phyloP scores from a whole-genome alignment of 2,797 vertebrate species.

The Columba guinea region DNA sequence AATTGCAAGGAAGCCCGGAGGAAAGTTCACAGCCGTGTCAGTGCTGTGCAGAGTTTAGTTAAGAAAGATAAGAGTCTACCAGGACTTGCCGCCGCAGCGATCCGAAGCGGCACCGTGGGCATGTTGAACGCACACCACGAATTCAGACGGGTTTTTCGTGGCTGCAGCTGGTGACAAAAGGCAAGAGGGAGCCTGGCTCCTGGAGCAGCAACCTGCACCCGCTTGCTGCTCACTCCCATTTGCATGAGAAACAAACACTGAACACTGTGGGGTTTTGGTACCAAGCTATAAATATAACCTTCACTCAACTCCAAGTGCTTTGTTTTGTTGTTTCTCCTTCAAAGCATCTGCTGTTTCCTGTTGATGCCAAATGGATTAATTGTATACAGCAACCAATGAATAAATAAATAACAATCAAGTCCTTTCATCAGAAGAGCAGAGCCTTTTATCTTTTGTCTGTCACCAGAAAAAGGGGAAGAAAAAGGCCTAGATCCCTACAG shows the following conservation, averaged over 20 bases:
- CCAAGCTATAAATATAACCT: conserved; percentile 42
- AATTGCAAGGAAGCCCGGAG: background rate
- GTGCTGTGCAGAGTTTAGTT: background rate
- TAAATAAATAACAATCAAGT: conserved; percentile 66
- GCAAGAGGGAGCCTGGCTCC: background rate
- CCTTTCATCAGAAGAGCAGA: conserved; percentile 45
- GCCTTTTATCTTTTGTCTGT: conserved; percentile 16
- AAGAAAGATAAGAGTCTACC: background rate
- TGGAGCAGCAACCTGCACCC: background rate
- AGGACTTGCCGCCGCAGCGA: background rate
- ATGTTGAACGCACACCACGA: background rate
- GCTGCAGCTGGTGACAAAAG: background rate
- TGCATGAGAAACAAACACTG: conserved; percentile 15
- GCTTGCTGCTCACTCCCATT: background rate
- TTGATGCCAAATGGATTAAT: conserved; percentile 55
- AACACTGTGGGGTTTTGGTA: background rate
- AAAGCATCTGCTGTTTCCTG: conserved; percentile 61
- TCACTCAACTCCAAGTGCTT: conserved; percentile 13
- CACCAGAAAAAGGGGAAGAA: background rate
- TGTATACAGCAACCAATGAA: conserved; percentile 45
- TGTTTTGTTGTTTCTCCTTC: conserved; percentile 47
- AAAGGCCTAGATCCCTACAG: background rate
- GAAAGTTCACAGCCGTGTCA: background rate
- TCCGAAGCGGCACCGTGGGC: background rate
- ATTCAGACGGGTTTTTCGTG: background rate